Evolutionary conservation across 2,113 vertebrate species (phyloP).

Genomic region (Paramisgurnus dabryanus): DNA sequence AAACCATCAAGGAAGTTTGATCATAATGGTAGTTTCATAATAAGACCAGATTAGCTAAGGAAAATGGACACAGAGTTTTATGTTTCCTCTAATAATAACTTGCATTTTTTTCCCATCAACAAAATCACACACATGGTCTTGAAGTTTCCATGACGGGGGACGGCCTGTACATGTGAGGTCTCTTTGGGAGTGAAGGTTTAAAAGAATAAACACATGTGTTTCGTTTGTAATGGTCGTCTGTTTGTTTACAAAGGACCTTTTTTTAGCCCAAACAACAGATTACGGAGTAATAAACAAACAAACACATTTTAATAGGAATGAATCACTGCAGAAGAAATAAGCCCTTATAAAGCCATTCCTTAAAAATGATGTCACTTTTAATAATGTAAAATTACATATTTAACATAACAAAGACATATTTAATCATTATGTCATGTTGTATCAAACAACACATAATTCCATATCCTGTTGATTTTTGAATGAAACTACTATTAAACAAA

Average conservation of each 20-base stretch:
- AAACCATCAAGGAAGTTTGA: background rate
- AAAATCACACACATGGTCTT: conserved; percentile 44
- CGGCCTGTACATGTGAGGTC: conserved; percentile 47
- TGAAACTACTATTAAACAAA: no score
- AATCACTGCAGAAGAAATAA: background rate
- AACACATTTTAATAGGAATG: background rate
- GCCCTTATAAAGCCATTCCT: background rate
- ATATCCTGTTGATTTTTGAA: no score
- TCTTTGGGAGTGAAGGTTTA: conserved; percentile 50
- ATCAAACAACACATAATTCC: no score
- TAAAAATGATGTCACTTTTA: no score
- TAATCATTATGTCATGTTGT: no score
- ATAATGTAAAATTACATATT: no score
- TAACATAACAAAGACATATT: no score
- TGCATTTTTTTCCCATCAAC: conserved; percentile 44
- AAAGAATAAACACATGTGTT: conserved; percentile 24
- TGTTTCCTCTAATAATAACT: conserved; percentile 35
- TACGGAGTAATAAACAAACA: background rate
- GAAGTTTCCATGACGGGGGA: conserved; percentile 66
- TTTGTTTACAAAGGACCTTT: conserved; percentile 9
- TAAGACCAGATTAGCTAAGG: conserved; percentile 19
- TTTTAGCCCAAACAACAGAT: conserved; percentile 17
- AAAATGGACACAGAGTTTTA: background rate
- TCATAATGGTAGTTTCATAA: conserved; percentile 1
- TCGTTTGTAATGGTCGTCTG: conserved; percentile 26